These are phyloP conservation scores for Rutilus rutilus DNA, from an alignment of 2,113 vertebrate genomes.

Conservation along the genomic window DNA sequence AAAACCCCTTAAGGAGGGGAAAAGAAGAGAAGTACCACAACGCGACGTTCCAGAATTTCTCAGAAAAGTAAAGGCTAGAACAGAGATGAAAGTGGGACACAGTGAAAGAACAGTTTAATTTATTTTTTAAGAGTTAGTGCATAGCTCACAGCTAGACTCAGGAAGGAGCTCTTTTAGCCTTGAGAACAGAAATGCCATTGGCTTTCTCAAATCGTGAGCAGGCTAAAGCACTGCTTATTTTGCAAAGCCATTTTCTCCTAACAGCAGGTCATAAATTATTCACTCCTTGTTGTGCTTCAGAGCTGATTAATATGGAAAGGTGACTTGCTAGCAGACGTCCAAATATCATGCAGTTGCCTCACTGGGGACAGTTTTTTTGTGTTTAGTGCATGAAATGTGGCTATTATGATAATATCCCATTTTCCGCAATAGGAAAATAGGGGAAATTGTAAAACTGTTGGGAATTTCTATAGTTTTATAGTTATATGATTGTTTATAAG, in stretches of 20 bases:
- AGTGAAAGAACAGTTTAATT: background rate
- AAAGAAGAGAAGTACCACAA: background rate
- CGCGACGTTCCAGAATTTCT: background rate
- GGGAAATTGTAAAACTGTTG: too few relatives aligned
- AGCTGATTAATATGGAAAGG: conserved; percentile 41
- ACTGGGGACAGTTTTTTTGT: background rate
- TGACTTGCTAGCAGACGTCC: background rate
- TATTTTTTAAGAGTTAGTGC: background rate
- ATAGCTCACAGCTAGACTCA: conserved; percentile 10
- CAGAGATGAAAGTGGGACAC: background rate
- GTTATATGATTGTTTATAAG: background rate
- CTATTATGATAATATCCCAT: background rate
- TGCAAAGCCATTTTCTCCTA: conserved; percentile 42
- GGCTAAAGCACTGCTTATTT: conserved; percentile 47
- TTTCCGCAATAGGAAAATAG: background rate
- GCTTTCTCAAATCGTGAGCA: conserved; percentile 9
- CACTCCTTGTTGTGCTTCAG: background rate
- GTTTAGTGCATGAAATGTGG: background rate
- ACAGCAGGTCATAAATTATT: conserved; percentile 42
- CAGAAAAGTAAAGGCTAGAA: background rate
- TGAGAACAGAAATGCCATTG: conserved; percentile 29
- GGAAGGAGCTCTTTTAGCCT: background rate
- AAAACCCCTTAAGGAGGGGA: background rate
- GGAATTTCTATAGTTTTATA: background rate
- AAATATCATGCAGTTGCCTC: background rate